Base-by-base conservation (phyloP, 2,797 vertebrate species). In the Pachyuromys duprasi region DNA sequence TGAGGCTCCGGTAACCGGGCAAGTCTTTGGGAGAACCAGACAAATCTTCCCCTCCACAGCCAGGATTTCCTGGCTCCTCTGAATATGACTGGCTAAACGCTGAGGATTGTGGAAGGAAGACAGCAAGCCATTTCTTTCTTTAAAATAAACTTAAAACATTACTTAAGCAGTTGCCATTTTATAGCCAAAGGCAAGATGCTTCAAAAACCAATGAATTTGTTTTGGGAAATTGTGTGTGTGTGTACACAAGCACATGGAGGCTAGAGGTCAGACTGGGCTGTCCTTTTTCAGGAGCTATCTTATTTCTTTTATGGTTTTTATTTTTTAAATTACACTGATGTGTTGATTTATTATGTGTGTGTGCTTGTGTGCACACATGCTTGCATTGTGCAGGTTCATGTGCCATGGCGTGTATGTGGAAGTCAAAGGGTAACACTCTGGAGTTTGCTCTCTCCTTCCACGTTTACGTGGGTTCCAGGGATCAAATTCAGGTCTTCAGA, bases 101-200 rank as follows among this genome's bases (percentile, higher is more conserved):
- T 65, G 33, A 95, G 75, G 81, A n/a, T 13, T 53, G 36, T 57
- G 89, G 81, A 86, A 97, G 93, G 69, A 93, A 95, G 93, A 95
- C 74, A 96, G 70, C 63, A 91, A 86, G 60, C 55, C 49, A 72
- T n/a, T 91, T 93, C 31, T 96, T 80, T 88, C 91, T 92, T 94
- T 93, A 96, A 94, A 82, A 84, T n/a, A 87, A 93, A 91, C 79
- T 95, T 70, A 83, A 83, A 86, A 70, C 39, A 26, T 74, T n/a
- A 12, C 83, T 8, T 76, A 49, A 91, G 79, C 78, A 7, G 12
- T 14, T 94, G 45, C 9, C 89, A 89, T 97, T 96, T 94, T 1
- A 0, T 67, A 90, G 74, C 42, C 45, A 62, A 89, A 87, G 72
- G 84, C 69, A 93, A 94, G 76, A 36, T 26, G 1, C 49, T 83